Evolutionary conservation across 2,797 vertebrate genomes (phyloP), one percentile per base, ranked within the genome.

Genomic region (Aotus griseimembra): DNA sequence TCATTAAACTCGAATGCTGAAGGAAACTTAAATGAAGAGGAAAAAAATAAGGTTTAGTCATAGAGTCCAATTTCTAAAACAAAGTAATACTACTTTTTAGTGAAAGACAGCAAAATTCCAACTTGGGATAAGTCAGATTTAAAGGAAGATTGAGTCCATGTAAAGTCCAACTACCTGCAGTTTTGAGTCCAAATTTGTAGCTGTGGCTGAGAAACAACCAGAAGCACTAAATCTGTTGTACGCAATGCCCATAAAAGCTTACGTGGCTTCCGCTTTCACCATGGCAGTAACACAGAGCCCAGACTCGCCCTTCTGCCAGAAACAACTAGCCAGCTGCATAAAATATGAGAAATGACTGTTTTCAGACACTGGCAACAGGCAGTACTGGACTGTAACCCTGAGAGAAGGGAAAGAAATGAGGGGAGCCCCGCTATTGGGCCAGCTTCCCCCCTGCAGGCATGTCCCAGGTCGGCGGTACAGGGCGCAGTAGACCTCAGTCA

Each of bases 1-100:
- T 99, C 99, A 0, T 99, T 99, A 98, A 99, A 99, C 98, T 99
- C 99, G 97, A 99, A 99, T 3, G 99, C 99, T 88, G 99, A 98
- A 77, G 99, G 99, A 98, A 99, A 99, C 99, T 99, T 97, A 44
- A 97, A 97, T 73, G 88, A 86, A 90, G 67, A 97, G n/a, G 58
- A 61, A 80, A 94, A 93, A 97, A 88, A 92, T 41, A 89, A 85
- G 86, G n/a, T 94, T 96, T 81, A 95, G 67, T 85, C 82, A 77
- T 89, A 41, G 89, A 94, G 44, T 94, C 80, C 58, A 90, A 61
- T 86, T 88, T 97, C 44, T 92, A 93, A 94, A 89, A 96, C 36
- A 90, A 70, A 92, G 33, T 55, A 39, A 77, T 57, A 70, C 15
- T 5, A 67, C 39, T n/a, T 79, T 75, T 52, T 83, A 64, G 19